Base-by-base conservation (phyloP, 2,113 vertebrate genomes). In the Protomyctophum bolini region DNA sequence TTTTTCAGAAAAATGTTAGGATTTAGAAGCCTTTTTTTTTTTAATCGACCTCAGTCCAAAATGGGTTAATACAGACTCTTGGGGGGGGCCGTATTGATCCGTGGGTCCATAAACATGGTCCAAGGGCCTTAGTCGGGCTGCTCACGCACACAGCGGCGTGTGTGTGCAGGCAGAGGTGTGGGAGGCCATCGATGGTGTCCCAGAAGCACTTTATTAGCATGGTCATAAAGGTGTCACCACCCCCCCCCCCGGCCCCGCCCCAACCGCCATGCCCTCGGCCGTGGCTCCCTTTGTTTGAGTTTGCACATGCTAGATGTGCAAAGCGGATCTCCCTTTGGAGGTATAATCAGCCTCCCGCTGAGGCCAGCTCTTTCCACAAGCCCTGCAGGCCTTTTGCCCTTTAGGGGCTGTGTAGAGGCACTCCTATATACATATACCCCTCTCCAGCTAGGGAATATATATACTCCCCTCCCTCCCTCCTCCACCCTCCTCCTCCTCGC, bases 331-430 rank as follows among this genome's bases (percentile, higher is more conserved):
- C 88, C 75, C 88, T 79, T 85, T 82, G 83, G 89, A 81, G 88
- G 79, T 75, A 76, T 88, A 90, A 89, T 89, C 78, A 83, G 78
- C 81, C 84, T 83, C 89, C 80, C 87, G 91, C 91, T 89, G 89
- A 92, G 86, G 72, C 74, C 74, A 87, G 90, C 86, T 77, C 79
- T 87, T 81, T 72, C 77, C 79, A 65, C 75, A 51, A 80, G 79
- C 68, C 77, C 87, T 4, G 45, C 74, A 76, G 85, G 85, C 83
- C 78, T 90, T 90, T 83, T 84, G 80, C 72, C 83, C 84, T 83
- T 82, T 79, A 70, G 75, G 83, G 80, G 60, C 83, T 83, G n/a
- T n/a, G n/a, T 73, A 8, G 63, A 80, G 62, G 45, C 70, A 80
- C 63, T 70, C 72, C 68, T n/a, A 75, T 70, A 66, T 83, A 70